phyloP scores from a whole-genome alignment of 1,140 invertebrate genomes.

The Delia radicum region DNA sequence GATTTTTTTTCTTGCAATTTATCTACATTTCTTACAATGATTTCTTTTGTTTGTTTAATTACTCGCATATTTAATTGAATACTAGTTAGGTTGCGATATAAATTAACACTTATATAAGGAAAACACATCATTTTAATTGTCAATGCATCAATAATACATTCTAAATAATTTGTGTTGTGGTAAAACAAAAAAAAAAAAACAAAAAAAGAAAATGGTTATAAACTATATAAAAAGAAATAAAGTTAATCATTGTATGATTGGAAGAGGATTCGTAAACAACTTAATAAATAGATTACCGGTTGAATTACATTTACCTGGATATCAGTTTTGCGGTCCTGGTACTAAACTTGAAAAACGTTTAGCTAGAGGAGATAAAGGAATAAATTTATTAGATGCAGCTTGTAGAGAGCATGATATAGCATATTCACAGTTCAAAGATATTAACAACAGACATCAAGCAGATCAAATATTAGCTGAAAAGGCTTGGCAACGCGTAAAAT shows the following conservation, averaged over 20 bases:
- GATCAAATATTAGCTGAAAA: constrained; percentile 50
- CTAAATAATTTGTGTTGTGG: background rate
- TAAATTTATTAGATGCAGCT: constrained; percentile 56
- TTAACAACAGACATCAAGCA: constrained; percentile 48
- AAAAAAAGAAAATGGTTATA: background rate
- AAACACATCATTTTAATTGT: background rate
- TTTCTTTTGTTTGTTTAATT: constrained; percentile 28
- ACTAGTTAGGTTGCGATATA: background rate
- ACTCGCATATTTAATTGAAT: constrained; percentile 33
- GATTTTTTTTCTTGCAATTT: background rate
- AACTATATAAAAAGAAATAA: too few species aligned
- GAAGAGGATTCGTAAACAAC: constrained; percentile 41
- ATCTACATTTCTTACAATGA: constrained; percentile 31
- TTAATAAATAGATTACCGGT: constrained; percentile 55
- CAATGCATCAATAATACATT: background rate
- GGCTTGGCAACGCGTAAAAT: constrained; percentile 50
- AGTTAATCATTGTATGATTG: background rate
- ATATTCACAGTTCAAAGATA: constrained; percentile 49
- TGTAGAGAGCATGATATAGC: constrained; percentile 58
- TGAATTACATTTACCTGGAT: constrained; percentile 57
- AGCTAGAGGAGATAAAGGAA: constrained; percentile 50
- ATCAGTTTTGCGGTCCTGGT: constrained; percentile 57
- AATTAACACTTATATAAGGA: background rate
- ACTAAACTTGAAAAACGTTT: constrained; percentile 57
- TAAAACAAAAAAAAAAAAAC: background rate